These are phyloP conservation scores for Lampropteryx suffumata DNA, from an alignment of 2,888 invertebrate genomes.

Conservation along the genomic window DNA sequence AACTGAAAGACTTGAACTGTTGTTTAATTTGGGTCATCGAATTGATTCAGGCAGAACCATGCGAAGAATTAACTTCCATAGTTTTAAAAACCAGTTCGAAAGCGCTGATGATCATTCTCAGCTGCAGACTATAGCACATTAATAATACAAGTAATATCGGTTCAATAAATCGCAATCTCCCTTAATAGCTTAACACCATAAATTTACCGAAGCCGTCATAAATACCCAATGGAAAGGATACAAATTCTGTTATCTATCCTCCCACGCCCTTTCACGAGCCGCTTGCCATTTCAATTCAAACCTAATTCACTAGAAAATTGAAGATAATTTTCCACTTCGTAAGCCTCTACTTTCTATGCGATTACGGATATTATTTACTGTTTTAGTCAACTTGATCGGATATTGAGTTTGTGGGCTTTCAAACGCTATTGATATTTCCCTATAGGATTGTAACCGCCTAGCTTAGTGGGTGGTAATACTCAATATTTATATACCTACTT, in stretches of 20 bases:
- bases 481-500: not conserved
- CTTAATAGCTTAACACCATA: slow-evolving; percentile 17
- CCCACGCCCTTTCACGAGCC: slow-evolving; percentile 28
- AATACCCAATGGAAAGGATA: slow-evolving; percentile 21
- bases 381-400: slow-evolving; percentile 7
- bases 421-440: slow-evolving; percentile 8
- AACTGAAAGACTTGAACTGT: too few relatives aligned
- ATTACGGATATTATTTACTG: slow-evolving; percentile 19
- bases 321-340: slow-evolving; percentile 26
- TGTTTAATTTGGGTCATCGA: too few relatives aligned
- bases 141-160: slow-evolving; percentile 1
- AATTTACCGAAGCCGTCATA: slow-evolving; percentile 22
- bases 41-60: too few relatives aligned
- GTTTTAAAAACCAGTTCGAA: too few relatives aligned
- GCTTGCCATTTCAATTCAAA: slow-evolving; percentile 29
- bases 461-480: not conserved
- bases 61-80: too few relatives aligned
- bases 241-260: slow-evolving; percentile 26
- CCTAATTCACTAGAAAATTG: slow-evolving; percentile 36
- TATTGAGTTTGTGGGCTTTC: slow-evolving; percentile 13
- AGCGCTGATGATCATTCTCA: too few relatives aligned
- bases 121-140: not conserved
- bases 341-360: slow-evolving; percentile 23
- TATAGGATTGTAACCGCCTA: not conserved
- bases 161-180: not conserved